Percentiles rank a stretch among this genome's conserved stretches.
Conservation (phyloP, 2,113 vertebrate species). For the Spea multiplicata region DNA sequence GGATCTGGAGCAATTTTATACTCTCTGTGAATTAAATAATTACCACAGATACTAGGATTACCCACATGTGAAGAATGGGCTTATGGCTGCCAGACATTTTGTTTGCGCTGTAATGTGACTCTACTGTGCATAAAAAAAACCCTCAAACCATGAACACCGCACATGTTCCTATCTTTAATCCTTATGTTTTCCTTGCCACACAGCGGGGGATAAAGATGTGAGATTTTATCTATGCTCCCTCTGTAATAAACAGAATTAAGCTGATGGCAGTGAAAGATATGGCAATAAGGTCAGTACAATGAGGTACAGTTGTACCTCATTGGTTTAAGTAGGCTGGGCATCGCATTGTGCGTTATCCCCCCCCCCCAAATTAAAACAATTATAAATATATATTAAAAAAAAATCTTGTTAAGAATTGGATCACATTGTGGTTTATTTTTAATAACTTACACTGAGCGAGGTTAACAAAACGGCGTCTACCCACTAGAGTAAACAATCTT, state of each 20-base stretch:
- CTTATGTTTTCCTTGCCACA: neutral
- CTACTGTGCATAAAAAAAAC: neutral
- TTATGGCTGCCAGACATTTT: neutral
- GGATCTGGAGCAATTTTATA: too few relatives aligned
- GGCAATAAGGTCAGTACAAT: too few relatives aligned
- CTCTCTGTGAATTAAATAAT: too few relatives aligned
- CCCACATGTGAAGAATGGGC: neutral
- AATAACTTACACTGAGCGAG: too few relatives aligned
- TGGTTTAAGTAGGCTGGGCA: too few relatives aligned
- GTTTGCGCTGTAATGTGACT: neutral
- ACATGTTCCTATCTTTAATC: conserved; percentile 1
- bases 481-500: neutral
- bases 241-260: neutral
- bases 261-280: neutral
- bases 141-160: neutral
- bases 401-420: too few relatives aligned
- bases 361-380: too few relatives aligned
- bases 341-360: too few relatives aligned
- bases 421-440: too few relatives aligned
- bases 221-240: neutral
- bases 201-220: neutral
- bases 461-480: neutral
- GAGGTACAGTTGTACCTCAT: too few relatives aligned
- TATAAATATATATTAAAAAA: too few relatives aligned
- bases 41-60: too few relatives aligned